Conservation (phyloP, 2,888 invertebrate genomes). For the Clepsis dumicolana region DNA sequence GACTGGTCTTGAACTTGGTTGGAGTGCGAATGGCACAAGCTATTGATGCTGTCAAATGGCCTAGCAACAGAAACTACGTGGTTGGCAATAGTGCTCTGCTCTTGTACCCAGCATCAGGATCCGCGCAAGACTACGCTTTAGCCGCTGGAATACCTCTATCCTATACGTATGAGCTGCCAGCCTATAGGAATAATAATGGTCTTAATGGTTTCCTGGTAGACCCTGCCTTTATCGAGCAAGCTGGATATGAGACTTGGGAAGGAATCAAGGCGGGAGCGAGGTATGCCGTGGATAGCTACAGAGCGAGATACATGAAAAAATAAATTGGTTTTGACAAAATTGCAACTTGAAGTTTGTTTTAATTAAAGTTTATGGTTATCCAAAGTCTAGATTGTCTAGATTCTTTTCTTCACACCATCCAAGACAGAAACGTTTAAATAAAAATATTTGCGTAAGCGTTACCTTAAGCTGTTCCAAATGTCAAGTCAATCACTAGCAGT, state of each 20-base stretch:
- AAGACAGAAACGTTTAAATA: too few relatives aligned
- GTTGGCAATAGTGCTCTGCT: constrained; percentile 80
- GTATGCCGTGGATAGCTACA: constrained; percentile 59
- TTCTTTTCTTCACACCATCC: too few relatives aligned
- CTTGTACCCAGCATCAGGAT: constrained; percentile 87
- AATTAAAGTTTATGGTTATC: not conserved
- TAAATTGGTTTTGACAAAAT: not conserved
- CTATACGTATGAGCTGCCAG: constrained; percentile 88
- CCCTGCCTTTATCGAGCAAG: constrained; percentile 82
- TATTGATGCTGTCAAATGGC: constrained; percentile 78
- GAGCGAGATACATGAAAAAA: constrained; percentile 25
- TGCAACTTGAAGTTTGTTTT: not conserved
- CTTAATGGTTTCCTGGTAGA: constrained; percentile 84
- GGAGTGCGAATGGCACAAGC: constrained; percentile 75
- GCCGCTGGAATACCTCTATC: constrained; percentile 80
- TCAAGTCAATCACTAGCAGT: too few relatives aligned
- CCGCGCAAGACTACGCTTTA: constrained; percentile 88
- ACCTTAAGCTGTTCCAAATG: too few relatives aligned
- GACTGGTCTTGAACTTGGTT: constrained; percentile 66
- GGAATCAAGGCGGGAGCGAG: constrained; percentile 83
- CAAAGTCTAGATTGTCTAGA: too few relatives aligned
- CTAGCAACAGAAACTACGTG: constrained; percentile 71
- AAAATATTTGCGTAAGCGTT: too few relatives aligned
- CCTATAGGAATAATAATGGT: constrained; percentile 61
- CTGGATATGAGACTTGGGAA: constrained; percentile 87